phyloP scores from a whole-genome alignment of 2,113 vertebrate species.

The Lophotis ruficrista region DNA sequence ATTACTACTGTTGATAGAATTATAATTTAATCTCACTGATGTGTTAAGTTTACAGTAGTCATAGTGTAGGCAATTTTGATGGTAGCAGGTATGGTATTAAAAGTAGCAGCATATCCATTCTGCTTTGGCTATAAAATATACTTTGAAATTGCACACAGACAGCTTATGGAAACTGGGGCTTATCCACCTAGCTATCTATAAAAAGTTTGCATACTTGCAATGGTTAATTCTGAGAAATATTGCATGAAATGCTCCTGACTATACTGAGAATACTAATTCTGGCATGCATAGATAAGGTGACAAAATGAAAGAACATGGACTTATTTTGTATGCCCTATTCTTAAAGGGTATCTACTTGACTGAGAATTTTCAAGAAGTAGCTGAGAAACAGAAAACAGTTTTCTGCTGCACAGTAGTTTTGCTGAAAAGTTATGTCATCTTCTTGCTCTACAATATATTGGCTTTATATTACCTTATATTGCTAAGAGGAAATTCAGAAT shows the following conservation, averaged over 20 bases:
- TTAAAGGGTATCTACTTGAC: not conserved
- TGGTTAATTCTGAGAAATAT: not conserved
- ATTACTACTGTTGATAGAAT: not conserved
- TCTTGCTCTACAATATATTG: not conserved
- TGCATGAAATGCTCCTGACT: not conserved
- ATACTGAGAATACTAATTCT: not conserved
- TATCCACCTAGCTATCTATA: not conserved
- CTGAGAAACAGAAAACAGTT: not conserved
- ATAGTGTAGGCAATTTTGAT: not conserved
- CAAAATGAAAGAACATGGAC: not conserved
- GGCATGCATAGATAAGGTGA: not conserved
- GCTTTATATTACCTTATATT: slow-evolving; percentile 6
- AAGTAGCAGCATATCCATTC: not conserved
- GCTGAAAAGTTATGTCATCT: not conserved
- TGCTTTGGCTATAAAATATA: not conserved
- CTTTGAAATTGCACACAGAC: not conserved
- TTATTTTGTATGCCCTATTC: not conserved
- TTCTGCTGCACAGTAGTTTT: not conserved
- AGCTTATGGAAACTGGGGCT: not conserved
- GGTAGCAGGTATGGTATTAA: not conserved
- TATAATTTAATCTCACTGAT: not conserved
- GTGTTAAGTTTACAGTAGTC: not conserved
- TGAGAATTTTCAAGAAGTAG: not conserved
- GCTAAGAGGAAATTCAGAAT: not conserved
- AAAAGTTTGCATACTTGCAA: not conserved